Evolutionary conservation across 2,113 vertebrate genomes (phyloP).

Genomic region (Carollia perspicillata): DNA sequence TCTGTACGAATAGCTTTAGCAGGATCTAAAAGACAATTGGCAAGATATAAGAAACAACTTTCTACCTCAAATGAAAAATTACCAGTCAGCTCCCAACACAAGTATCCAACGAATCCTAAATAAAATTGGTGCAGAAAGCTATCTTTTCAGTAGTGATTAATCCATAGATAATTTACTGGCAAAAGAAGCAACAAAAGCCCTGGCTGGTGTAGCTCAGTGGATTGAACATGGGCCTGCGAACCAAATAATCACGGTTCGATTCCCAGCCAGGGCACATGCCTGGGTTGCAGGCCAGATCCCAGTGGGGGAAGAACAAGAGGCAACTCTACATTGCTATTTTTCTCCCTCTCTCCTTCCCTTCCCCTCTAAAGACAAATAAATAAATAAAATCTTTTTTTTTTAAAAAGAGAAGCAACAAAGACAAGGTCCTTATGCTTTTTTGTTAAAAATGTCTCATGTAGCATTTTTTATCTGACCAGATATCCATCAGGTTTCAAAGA

Average conservation of each 20-base stretch:
- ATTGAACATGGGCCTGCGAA: no score
- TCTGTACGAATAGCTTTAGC: not conserved
- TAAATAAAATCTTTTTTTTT: no score
- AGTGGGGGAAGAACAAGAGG: no score
- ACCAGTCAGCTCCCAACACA: not conserved
- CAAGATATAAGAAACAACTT: not conserved
- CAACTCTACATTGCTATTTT: no score
- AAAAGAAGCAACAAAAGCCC: slow-evolving; percentile 32
- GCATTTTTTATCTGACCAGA: not conserved
- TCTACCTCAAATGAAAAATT: slow-evolving; percentile 5
- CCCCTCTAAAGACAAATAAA: no score
- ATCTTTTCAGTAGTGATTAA: not conserved
- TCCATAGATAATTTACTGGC: not conserved
- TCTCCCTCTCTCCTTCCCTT: no score
- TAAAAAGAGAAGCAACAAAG: slow-evolving; percentile 27
- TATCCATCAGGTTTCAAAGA: not conserved
- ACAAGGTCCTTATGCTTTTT: not conserved
- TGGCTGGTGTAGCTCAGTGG: no score
- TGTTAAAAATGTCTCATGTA: slow-evolving; percentile 5
- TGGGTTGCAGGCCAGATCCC: no score
- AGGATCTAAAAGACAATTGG: not conserved
- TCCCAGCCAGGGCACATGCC: no score
- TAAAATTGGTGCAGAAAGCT: not conserved
- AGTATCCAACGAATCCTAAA: not conserved
- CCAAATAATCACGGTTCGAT: no score